A percentile compares a stretch with the other conserved stretches of the same genome.
phyloP scores from a whole-genome alignment of 2,888 invertebrate genomes.

The Tetragonisca angustula region DNA sequence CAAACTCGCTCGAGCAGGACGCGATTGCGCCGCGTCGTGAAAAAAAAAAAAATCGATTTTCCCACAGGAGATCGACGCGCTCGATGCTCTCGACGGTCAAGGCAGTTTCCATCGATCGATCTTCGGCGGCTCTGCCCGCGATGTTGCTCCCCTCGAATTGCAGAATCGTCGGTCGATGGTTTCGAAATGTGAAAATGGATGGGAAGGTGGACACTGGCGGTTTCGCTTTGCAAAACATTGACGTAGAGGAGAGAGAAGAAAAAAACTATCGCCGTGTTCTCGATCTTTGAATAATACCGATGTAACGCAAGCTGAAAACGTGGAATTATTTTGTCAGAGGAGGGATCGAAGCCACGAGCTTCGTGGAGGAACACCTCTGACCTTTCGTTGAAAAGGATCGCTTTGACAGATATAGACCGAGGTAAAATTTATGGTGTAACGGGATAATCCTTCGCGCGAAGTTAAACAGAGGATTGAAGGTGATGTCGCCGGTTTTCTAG shows the following conservation, averaged over 20 bases:
- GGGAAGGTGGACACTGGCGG: no score
- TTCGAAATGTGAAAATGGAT: neutral
- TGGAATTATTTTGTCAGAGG: neutral
- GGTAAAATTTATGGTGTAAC: neutral
- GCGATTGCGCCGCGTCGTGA: constrained; percentile 9
- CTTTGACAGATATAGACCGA: neutral
- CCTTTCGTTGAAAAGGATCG: neutral
- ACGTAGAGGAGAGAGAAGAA: no score
- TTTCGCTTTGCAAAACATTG: neutral
- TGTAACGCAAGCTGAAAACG: neutral
- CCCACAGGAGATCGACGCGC: constrained; percentile 29
- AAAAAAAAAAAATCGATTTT: constrained; percentile 36
- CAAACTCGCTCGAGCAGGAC: constrained; percentile 17
- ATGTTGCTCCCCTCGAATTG: neutral
- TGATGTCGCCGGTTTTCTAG: neutral
- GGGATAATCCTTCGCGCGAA: neutral
- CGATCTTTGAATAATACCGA: neutral
- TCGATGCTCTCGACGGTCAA: neutral
- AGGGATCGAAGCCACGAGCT: neutral
- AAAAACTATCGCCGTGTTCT: neutral
- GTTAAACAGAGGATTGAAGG: neutral
- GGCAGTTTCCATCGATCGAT: constrained; percentile 21
- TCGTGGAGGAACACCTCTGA: neutral
- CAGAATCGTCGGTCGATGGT: neutral
- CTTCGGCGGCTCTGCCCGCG: neutral